Conservation (phyloP, 2,888 invertebrate genomes). For the Drosophila prolongata region DNA sequence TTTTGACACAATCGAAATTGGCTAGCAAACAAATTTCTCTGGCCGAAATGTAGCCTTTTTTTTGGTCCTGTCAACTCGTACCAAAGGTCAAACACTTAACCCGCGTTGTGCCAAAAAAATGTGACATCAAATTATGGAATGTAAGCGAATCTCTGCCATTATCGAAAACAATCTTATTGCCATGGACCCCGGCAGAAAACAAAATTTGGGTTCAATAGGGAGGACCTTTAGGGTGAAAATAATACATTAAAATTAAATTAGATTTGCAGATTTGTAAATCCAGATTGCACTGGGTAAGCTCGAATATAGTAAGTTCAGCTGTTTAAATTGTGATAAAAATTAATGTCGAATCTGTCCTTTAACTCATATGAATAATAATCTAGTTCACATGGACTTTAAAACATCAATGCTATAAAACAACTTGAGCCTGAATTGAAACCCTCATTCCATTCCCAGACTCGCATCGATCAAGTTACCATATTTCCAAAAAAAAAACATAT, state of each 20-base stretch:
- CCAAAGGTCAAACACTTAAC: slow-evolving; percentile 69
- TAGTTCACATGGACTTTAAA: background rate
- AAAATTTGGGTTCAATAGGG: background rate
- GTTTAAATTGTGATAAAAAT: background rate
- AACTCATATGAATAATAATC: background rate
- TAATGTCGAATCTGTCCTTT: background rate
- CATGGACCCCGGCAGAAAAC: slow-evolving; percentile 1
- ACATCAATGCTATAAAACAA: background rate
- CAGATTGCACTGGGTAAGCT: too few relatives aligned
- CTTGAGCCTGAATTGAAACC: too few relatives aligned
- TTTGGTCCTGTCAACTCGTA: slow-evolving; percentile 38
- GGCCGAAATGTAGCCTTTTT: slow-evolving; percentile 11
- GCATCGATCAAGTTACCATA: background rate
- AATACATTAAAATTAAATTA: background rate
- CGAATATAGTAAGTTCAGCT: background rate
- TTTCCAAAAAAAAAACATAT: background rate
- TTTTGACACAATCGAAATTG: slow-evolving; percentile 80
- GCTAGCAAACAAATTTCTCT: slow-evolving; percentile 74
- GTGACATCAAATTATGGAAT: slow-evolving; percentile 68
- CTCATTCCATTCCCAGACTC: background rate
- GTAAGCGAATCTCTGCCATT: slow-evolving; percentile 18
- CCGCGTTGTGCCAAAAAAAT: slow-evolving; percentile 46
- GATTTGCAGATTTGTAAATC: too few relatives aligned
- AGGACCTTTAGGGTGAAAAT: background rate
- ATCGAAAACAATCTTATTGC: slow-evolving; percentile 19